These are phyloP conservation scores for Gymnothorax reevesii DNA, from an alignment of 2,797 vertebrate genomes.

Conservation along the genomic window DNA sequence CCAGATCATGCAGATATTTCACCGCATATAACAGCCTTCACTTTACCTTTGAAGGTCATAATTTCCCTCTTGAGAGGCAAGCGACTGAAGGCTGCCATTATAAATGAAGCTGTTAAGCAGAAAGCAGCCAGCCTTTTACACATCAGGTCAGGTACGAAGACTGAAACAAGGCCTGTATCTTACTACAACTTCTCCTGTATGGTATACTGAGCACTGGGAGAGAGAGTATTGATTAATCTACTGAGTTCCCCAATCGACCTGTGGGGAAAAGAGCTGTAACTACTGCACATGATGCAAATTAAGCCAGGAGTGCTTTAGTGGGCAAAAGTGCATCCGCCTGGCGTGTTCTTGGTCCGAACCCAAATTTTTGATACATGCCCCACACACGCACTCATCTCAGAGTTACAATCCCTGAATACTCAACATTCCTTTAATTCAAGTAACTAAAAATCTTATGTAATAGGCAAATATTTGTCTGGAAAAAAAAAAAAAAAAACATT, in stretches of 20 bases:
- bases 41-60: constrained; percentile 64
- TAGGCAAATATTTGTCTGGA: neutral
- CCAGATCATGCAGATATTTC: constrained; percentile 64
- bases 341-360: constrained; percentile 20
- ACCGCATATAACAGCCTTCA: constrained; percentile 5
- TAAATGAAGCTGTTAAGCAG: constrained; percentile 47
- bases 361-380: constrained; percentile 29
- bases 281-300: constrained; percentile 45
- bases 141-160: constrained; percentile 29
- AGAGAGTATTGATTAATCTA: constrained; percentile 48
- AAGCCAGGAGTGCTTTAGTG: constrained; percentile 16
- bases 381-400: neutral
- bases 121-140: neutral
- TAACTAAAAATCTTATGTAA: neutral
- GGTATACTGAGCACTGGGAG: constrained; percentile 6
- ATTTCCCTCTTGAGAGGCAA: constrained; percentile 53
- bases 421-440: neutral
- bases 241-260: constrained; percentile 47
- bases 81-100: constrained; percentile 46
- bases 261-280: constrained; percentile 44
- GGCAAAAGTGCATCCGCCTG: neutral
- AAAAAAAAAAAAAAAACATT: neutral
- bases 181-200: constrained; percentile 14
- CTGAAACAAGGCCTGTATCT: constrained; percentile 28
- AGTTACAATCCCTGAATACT: neutral